Evolutionary conservation across 2,113 vertebrate species (phyloP), one percentile per base, ranked within the genome.

Genomic region (Coreoperca whiteheadi): DNA sequence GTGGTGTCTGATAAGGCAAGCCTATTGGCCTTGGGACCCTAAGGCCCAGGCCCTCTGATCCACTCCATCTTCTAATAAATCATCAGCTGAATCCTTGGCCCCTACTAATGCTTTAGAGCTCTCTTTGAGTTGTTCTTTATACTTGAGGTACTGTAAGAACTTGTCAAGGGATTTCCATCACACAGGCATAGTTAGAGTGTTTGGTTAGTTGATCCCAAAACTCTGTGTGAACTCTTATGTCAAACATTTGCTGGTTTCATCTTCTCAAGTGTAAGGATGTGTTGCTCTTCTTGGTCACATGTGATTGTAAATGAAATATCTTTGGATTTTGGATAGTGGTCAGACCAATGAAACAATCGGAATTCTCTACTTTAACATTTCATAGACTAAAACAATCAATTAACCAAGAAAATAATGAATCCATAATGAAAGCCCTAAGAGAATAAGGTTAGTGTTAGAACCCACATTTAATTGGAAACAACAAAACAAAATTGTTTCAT

Each of bases 11-110:
- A 93, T 93, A 93, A 91, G 90, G 77, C 77, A 50, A 77, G 74
- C 46, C 82, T 91, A 57, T 66, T 91, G 90, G 88, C 89, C 87
- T 85, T 85, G 84, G 89, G 76, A 91, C 79, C 82, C 75, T 46
- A 34, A 12, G 59, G 79, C 88, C 91, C 77, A 83, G 69, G 88
- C 67, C 78, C 74, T 88, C 83, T 90, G 88, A 88, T 90, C 89
- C 90, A 89, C 84, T 92, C 88, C 86, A 89, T 91, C 89, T 89
- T 93, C 86, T 88, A 88, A 93, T 91, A 91, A 91, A 93, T 89
- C 87, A 87, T 82, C 83, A 34, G n/a, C 83, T 88, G 82, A 87
- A 86, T 88, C 85, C 61, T 59, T 69, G 77, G 73, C 34, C 46
- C 41, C 82, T 75, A 85, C 78, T 90, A 88, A 68, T 89, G 81